Conservation (phyloP, 2,888 invertebrate species). For the Lamellibrachia columna region DNA sequence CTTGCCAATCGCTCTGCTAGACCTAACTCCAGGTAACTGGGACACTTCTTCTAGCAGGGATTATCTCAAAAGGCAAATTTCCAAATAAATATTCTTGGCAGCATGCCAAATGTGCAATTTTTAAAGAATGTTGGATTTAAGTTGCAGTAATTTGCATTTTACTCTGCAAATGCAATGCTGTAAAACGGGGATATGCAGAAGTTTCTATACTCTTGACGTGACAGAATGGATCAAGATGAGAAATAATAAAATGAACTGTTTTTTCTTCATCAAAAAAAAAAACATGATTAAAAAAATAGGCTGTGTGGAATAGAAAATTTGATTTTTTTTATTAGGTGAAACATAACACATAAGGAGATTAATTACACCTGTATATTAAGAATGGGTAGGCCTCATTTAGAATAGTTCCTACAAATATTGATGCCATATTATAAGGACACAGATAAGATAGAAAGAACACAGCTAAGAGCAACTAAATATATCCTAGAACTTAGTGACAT, state of each 20-base stretch:
- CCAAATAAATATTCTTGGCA: background rate
- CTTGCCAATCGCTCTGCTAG: background rate
- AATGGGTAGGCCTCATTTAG: background rate
- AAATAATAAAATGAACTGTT: background rate
- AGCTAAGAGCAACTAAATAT: background rate
- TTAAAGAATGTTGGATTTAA: background rate
- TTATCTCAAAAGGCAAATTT: background rate
- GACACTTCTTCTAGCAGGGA: background rate
- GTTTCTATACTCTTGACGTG: background rate
- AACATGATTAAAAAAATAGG: background rate
- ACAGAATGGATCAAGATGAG: background rate
- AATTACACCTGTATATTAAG: no score
- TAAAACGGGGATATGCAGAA: background rate
- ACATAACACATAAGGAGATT: no score
- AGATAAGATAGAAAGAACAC: background rate
- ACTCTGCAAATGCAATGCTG: background rate
- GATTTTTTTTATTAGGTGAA: background rate
- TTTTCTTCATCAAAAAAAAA: background rate
- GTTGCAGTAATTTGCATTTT: background rate
- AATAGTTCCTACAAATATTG: background rate
- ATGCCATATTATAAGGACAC: background rate
- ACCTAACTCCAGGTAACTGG: background rate
- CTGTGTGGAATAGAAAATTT: background rate
- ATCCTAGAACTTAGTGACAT: background rate
- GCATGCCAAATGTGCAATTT: background rate